Base-by-base conservation (phyloP, 2,888 invertebrate species). In the Dolomedes plantarius region DNA sequence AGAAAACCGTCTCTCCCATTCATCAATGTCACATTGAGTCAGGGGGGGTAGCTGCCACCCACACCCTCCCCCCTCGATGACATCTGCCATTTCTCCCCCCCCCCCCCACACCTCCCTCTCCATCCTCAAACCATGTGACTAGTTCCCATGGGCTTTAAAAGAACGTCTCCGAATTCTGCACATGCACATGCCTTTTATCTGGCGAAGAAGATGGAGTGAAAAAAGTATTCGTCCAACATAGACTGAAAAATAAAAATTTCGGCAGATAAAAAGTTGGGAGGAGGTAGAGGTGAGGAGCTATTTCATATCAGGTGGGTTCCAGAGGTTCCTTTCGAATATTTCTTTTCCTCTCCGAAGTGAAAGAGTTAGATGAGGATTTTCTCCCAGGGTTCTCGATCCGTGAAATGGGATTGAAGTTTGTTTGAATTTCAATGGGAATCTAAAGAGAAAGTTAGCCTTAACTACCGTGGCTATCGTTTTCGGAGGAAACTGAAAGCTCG, bases 11-110 rank as follows among this genome's bases (percentile, higher is more conserved):
- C 64, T 69, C 56, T 67, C 80, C 79, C 86, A 86, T 86, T 81
- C 80, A 86, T 86, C 86, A 86, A 56, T 77, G 86, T 86, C 86
- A 81, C 80, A 80, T 81, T 86, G 86, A 80, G 79, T 80, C 78
- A 73, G 83, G 77, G 19, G 36, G 67, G 19, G n/a, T 6, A 16
- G 16, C 56, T 56, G 19, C 67, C 68, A 56, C 73, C 67, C 69
- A 56, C 73, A 64, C 23, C 56, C 23, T 62, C 80, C 80, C 86
- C 86, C 73, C 79, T 69, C 85, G 79, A 79, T 86, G 85, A 86
- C 85, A 86, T 86, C 85, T 86, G 85, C 74, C 69, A 41, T 27
- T 36, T 23, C 73, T 74, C 67, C 19, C 29, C 39, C 39, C 74
- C 74, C 68, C 62, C 29, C 39, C 39, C 74, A 74, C 68, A 62